phyloP scores from a whole-genome alignment of 2,888 invertebrate genomes.

The Heteromyza rotundicornis region DNA sequence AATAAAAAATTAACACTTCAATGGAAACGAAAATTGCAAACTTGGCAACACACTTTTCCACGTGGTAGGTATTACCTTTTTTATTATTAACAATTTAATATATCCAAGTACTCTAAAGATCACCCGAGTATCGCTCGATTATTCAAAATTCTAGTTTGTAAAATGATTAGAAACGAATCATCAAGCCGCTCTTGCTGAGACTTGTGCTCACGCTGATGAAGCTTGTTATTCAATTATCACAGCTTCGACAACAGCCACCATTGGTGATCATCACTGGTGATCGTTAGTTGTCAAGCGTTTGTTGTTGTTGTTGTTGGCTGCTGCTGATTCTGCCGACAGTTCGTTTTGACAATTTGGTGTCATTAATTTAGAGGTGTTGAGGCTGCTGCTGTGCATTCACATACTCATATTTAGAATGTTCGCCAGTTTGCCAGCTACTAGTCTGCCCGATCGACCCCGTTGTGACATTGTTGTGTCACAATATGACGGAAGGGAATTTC shows the following conservation, averaged over 20 bases:
- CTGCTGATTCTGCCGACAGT: background rate
- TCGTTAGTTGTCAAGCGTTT: background rate
- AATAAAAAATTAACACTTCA: too few relatives aligned
- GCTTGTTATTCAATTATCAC: constrained; percentile 52
- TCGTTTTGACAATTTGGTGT: background rate
- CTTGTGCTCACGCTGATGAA: constrained; percentile 15
- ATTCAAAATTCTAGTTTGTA: too few relatives aligned
- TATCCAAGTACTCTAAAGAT: too few relatives aligned
- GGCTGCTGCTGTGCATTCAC: background rate
- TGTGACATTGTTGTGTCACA: constrained; percentile 15
- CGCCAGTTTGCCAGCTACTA: too few relatives aligned
- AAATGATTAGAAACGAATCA: too few relatives aligned
- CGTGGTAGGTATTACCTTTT: too few relatives aligned
- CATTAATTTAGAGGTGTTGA: background rate
- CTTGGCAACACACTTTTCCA: too few relatives aligned
- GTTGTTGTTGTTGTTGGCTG: too few relatives aligned
- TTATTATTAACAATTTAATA: too few relatives aligned
- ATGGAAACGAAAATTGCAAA: too few relatives aligned
- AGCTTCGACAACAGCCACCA: constrained; percentile 16
- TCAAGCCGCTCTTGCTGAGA: background rate
- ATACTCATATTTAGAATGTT: background rate
- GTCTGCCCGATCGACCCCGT: background rate
- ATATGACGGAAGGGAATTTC: constrained; percentile 18
- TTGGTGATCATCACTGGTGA: background rate
- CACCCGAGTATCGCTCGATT: too few relatives aligned